Evolutionary conservation across 2,113 vertebrate genomes (phyloP).

Genomic region (Dasyornis broadbenti): DNA sequence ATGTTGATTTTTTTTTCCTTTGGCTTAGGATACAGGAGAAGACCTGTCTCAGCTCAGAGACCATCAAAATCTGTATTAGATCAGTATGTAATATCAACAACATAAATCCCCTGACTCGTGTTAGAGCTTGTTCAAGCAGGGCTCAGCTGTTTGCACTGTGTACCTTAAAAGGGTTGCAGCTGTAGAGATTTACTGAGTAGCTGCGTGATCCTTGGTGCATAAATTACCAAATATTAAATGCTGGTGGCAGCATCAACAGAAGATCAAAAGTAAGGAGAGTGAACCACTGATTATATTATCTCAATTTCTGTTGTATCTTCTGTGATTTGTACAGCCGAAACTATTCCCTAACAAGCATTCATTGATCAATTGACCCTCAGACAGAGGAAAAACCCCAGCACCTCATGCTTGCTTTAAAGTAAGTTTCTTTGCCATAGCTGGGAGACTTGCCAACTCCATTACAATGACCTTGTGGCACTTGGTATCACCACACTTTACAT

Average conservation of each 20-base stretch:
- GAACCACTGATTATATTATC: not conserved
- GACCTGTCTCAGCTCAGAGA: not conserved
- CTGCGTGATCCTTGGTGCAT: not conserved
- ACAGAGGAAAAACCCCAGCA: fast-evolving
- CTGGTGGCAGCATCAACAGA: not conserved
- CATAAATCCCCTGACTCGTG: not conserved
- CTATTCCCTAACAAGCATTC: not conserved
- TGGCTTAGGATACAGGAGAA: not conserved
- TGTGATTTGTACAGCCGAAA: not conserved
- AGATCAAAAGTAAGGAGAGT: not conserved
- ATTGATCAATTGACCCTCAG: not conserved
- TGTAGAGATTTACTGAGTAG: not conserved
- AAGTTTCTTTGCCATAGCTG: not conserved
- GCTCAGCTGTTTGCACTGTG: not conserved
- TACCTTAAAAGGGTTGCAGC: not conserved
- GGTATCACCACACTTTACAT: not conserved
- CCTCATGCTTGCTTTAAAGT: not conserved
- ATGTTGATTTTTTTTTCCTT: not conserved
- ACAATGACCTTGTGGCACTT: not conserved
- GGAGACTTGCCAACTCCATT: not conserved
- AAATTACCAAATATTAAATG: not conserved
- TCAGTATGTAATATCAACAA: not conserved
- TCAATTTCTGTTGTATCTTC: not conserved
- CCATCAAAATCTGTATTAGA: not conserved
- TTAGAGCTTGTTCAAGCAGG: not conserved